phyloP scores from a whole-genome alignment of 2,113 vertebrate species.

The Thryonomys swinderianus region DNA sequence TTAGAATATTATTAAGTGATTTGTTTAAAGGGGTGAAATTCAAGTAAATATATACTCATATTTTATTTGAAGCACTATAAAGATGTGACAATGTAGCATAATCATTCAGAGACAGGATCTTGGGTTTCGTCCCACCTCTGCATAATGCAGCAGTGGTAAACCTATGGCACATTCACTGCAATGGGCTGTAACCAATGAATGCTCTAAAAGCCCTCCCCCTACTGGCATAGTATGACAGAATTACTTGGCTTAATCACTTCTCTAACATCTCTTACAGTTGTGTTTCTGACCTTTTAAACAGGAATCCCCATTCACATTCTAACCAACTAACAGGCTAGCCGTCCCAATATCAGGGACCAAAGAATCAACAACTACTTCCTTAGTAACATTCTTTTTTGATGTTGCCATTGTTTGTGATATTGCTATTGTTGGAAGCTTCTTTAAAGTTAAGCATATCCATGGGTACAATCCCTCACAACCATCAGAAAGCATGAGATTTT shows the following conservation, averaged over 20 bases:
- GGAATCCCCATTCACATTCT: neutral
- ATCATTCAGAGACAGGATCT: neutral
- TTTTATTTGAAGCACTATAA: constrained; percentile 29
- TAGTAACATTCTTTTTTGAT: neutral
- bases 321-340: neutral
- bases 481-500: neutral
- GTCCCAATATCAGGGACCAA: neutral
- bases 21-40: constrained; percentile 34
- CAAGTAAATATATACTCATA: constrained; percentile 25
- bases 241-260: neutral
- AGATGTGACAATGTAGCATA: neutral
- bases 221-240: neutral
- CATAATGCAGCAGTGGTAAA: neutral
- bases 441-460: neutral
- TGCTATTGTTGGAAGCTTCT: neutral
- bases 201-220: neutral
- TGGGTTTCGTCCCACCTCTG: neutral
- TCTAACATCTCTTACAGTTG: neutral
- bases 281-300: neutral
- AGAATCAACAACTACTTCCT: neutral
- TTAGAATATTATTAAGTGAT: constrained; percentile 33
- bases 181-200: neutral
- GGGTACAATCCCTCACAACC: neutral
- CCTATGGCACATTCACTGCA: neutral
- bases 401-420: neutral